Percentiles rank a stretch among this genome's conserved stretches.
phyloP scores from a whole-genome alignment of 2,888 invertebrate species.

The Callyntrura guangdongensis region DNA sequence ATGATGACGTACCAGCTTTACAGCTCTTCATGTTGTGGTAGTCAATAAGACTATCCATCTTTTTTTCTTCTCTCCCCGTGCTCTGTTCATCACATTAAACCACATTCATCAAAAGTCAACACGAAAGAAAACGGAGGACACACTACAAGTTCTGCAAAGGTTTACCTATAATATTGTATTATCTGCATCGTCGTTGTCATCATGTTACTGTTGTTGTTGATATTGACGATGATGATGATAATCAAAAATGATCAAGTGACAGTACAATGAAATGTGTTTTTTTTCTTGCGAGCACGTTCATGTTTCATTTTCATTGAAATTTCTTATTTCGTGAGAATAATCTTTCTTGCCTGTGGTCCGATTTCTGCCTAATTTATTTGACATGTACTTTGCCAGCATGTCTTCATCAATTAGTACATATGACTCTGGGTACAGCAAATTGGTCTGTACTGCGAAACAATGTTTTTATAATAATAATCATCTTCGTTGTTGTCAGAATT shows the following conservation, averaged over 20 bases:
- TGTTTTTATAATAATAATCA: constrained; percentile 54
- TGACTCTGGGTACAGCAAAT: constrained; percentile 71
- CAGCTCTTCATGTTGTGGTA: constrained; percentile 68
- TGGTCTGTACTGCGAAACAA: constrained; percentile 71
- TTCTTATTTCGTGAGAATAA: constrained; percentile 74
- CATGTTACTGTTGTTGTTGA: background rate
- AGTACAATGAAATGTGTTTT: constrained; percentile 72
- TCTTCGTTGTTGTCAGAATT: constrained; percentile 40
- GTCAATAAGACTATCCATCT: constrained; percentile 66
- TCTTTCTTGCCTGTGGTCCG: constrained; percentile 79
- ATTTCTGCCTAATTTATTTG: constrained; percentile 79
- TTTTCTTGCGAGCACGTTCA: constrained; percentile 46
- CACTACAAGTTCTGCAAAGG: background rate
- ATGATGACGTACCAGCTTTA: constrained; percentile 63
- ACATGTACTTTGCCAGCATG: constrained; percentile 81
- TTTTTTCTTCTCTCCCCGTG: constrained; percentile 13
- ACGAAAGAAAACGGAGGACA: constrained; percentile 18
- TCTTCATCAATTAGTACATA: constrained; percentile 79
- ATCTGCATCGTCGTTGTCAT: constrained; percentile 26
- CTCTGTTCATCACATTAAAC: constrained; percentile 55
- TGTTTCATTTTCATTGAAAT: constrained; percentile 71
- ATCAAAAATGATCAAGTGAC: constrained; percentile 62
- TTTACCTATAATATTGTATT: constrained; percentile 21
- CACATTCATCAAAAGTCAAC: constrained; percentile 59
- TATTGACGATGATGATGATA: background rate